phyloP scores from a whole-genome alignment of 2,888 invertebrate species.

The Drosophila setosimentum region DNA sequence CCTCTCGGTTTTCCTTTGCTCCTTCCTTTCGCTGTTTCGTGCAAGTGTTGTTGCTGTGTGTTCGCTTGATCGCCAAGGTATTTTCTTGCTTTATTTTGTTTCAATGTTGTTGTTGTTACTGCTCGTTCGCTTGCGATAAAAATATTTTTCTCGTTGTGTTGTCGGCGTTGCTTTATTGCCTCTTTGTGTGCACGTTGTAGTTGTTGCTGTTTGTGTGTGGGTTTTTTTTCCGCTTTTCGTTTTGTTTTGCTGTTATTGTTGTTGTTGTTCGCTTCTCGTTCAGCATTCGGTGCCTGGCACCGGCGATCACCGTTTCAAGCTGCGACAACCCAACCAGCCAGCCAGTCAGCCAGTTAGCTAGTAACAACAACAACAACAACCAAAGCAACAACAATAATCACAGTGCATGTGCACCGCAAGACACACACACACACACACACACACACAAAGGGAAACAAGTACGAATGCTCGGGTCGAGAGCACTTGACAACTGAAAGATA shows the following conservation, averaged over 20 bases:
- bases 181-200: slow-evolving; percentile 50
- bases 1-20: slow-evolving; percentile 8
- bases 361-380: slow-evolving; percentile 42
- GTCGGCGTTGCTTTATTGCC: slow-evolving; percentile 65
- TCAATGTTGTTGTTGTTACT: slow-evolving; percentile 21
- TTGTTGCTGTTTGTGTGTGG: slow-evolving; percentile 13
- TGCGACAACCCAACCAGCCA: slow-evolving; percentile 39
- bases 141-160: slow-evolving; percentile 64
- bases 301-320: slow-evolving; percentile 82
- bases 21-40: slow-evolving; percentile 26
- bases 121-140: slow-evolving; percentile 55
- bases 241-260: slow-evolving; percentile 45
- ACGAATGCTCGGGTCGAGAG: slow-evolving; percentile 1
- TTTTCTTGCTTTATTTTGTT: slow-evolving; percentile 49
- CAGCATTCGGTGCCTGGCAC: slow-evolving; percentile 79
- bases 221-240: slow-evolving; percentile 26
- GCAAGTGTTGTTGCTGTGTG: slow-evolving; percentile 6
- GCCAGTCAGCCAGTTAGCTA: slow-evolving; percentile 20
- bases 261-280: slow-evolving; percentile 25
- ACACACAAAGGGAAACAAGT: slow-evolving; percentile 9
- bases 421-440: slow-evolving; percentile 17
- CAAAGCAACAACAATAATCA: slow-evolving; percentile 40
- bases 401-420: slow-evolving; percentile 50
- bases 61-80: slow-evolving; percentile 54
- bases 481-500: slow-evolving; percentile 4